A percentile compares a stretch with the other conserved stretches of the same genome.
Evolutionary conservation across 2,797 vertebrate species (phyloP).

Genomic region (Ceryle rudis): DNA sequence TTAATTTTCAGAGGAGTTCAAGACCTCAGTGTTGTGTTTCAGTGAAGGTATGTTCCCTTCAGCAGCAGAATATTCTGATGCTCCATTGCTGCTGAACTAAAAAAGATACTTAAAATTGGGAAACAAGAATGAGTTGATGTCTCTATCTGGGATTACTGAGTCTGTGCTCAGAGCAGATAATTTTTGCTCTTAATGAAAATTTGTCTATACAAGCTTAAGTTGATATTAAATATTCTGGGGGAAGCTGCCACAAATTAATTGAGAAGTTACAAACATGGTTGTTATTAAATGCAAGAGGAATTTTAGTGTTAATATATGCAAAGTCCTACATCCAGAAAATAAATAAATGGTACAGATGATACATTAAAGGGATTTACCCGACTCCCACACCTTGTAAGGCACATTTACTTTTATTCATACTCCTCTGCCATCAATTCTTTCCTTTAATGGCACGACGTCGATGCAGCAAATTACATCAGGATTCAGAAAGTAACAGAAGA

Average conservation of each 20-base stretch:
- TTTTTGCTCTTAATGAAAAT: not conserved
- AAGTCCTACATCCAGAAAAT: not conserved
- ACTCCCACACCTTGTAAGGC: not conserved
- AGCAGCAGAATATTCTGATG: not conserved
- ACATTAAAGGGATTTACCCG: not conserved
- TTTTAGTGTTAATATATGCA: not conserved
- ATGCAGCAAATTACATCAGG: not conserved
- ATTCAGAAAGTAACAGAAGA: not conserved
- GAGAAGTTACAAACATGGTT: not conserved
- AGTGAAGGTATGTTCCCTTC: not conserved
- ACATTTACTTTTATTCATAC: not conserved
- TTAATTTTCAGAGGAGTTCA: not conserved
- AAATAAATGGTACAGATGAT: not conserved
- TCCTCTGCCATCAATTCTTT: not conserved
- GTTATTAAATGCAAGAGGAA: not conserved
- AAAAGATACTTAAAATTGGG: not conserved
- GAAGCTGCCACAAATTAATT: not conserved
- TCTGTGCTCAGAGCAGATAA: not conserved
- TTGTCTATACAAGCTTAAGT: not conserved
- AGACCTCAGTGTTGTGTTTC: not conserved
- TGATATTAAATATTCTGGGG: not conserved
- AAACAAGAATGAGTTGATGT: not conserved
- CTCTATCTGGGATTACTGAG: not conserved
- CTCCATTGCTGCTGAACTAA: not conserved
- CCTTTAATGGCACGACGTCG: not conserved